phyloP scores from a whole-genome alignment of 2,113 vertebrate species.

The Capreolus pygargus region DNA sequence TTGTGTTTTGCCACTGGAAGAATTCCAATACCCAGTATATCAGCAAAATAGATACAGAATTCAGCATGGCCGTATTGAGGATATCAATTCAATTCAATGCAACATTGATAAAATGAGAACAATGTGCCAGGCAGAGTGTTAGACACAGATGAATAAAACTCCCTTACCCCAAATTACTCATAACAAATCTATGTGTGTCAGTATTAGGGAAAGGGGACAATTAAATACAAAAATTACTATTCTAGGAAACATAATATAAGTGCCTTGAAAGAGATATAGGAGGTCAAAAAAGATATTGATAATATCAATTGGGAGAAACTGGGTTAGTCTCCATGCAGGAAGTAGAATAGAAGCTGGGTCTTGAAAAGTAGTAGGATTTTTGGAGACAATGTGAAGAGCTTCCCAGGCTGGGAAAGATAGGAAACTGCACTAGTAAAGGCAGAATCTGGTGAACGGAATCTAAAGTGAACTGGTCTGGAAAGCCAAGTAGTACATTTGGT shows the following conservation, averaged over 20 bases:
- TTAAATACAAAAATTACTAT: neutral
- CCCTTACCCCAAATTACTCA: neutral
- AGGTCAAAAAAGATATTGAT: neutral
- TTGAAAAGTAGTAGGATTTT: neutral
- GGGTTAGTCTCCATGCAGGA: neutral
- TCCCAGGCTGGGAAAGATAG: neutral
- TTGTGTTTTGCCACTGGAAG: neutral
- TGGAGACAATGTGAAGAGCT: neutral
- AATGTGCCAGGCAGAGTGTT: neutral
- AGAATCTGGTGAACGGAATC: neutral
- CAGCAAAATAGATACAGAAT: neutral
- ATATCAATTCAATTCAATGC: neutral
- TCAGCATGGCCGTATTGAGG: neutral
- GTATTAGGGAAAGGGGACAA: neutral
- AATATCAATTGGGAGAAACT: neutral
- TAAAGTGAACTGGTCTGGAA: neutral
- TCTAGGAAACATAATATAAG: neutral
- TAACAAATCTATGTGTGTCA: neutral
- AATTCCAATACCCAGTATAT: neutral
- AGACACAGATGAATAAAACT: slow-evolving; percentile 10
- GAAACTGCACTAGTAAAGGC: neutral
- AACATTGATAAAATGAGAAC: neutral
- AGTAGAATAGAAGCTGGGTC: neutral
- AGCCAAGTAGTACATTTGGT: neutral
- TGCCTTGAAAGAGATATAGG: neutral